Evolutionary conservation across 2,888 invertebrate species (phyloP), one percentile per base, ranked within the genome.

Genomic region (Sclerodermus sp.): DNA sequence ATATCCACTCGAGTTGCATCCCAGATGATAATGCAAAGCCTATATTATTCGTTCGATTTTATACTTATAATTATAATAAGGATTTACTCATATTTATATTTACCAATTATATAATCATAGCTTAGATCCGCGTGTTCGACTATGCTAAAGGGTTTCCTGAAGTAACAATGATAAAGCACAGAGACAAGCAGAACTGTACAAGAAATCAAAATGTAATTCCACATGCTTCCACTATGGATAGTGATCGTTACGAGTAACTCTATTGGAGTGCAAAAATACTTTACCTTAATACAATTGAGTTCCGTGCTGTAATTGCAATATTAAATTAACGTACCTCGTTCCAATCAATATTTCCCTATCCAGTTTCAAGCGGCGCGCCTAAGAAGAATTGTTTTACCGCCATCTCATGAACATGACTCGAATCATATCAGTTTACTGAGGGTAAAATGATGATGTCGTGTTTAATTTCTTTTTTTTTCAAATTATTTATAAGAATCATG

Each of bases 101-200:
- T 50, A 76, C 77, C 76, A 10, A 77, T 57, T 37, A 77, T 67
- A 54, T 75, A 77, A 60, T 77, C 77, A 53, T 76, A 77, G 36
- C 62, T 58, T 36, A 55, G 54, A 17, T 68, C 55, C 1, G 76
- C 70, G 47, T 64, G 52, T 49, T 70, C 64, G 40, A 71, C 63
- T 23, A 76, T 51, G 51, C 76, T 75, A 12, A 56, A 43, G 4
- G 76, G 73, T 29, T 55, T 58, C 18, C 47, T 62, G 23, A 69
- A 61, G 51, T 66, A 66, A 34, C 66, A 67, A 42, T 73, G 67
- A 42, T 74, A 75, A 15, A 72, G 15, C 2, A 74, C 46, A n/a
- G 76, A 72, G 13, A 63, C 23, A 2, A 73, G 40, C 18, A 73
- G 57, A 17, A 73, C 39, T 5, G 64, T 39, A 14, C 50, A 50